These are phyloP conservation scores for Okamejei kenojei DNA, from an alignment of 2,797 vertebrate species.

Conservation along the genomic window DNA sequence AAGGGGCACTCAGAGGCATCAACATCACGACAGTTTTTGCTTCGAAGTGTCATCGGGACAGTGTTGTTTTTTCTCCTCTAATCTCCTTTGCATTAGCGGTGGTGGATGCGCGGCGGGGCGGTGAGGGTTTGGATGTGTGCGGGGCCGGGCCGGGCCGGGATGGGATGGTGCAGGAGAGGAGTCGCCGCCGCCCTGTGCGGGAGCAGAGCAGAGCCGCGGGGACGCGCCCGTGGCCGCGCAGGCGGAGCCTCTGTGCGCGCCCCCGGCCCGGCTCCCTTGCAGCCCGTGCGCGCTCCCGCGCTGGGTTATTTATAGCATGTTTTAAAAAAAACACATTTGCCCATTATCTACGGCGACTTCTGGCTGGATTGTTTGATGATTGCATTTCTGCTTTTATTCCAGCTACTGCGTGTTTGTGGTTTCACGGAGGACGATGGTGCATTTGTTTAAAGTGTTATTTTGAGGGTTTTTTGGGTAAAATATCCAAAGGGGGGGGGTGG, in stretches of 20 bases:
- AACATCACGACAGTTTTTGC: too few species aligned
- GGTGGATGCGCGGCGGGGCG: too few species aligned
- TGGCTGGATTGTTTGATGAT: background rate
- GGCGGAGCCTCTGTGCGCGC: background rate
- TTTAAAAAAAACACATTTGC: background rate
- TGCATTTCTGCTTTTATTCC: background rate
- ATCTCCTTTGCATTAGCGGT: too few species aligned
- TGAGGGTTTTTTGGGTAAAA: background rate
- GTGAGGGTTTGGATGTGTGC: too few species aligned
- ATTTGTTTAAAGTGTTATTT: background rate
- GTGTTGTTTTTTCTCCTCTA: too few species aligned
- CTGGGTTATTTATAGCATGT: constrained; percentile 10
- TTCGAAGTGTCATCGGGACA: too few species aligned
- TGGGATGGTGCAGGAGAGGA: too few species aligned
- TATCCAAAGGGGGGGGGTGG: background rate
- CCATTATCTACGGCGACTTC: background rate
- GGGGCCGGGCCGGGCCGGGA: too few species aligned
- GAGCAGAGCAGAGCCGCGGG: too few species aligned
- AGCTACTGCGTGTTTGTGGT: background rate
- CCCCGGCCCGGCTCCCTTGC: background rate
- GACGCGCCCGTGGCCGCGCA: too few species aligned
- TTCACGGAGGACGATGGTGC: background rate
- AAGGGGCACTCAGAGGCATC: too few species aligned
- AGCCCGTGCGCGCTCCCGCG: background rate
- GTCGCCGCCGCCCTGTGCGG: too few species aligned